Conservation (phyloP, 2,113 vertebrate genomes). For the Cryptotis parvus region DNA sequence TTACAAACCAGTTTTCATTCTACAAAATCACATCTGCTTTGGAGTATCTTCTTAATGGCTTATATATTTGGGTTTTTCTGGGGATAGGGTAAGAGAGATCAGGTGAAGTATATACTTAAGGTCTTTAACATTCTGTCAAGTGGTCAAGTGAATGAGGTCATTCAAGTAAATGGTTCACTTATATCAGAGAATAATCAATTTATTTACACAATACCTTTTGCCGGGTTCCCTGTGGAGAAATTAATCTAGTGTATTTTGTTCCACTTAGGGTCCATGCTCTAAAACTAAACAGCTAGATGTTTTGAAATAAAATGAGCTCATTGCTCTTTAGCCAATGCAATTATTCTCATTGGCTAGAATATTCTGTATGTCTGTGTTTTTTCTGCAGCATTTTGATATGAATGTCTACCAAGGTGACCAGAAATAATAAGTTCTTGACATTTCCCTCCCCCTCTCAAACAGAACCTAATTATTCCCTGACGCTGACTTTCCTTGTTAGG, state of each 20-base stretch:
- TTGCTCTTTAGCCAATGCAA: conserved; percentile 5
- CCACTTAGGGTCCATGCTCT: not conserved
- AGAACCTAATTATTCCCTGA: conserved; percentile 59
- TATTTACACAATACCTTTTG: not conserved
- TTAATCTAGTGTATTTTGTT: not conserved
- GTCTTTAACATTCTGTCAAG: not conserved
- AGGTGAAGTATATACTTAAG: not conserved
- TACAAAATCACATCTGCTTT: not conserved
- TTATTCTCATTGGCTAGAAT: conserved; percentile 39
- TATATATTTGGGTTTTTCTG: not conserved
- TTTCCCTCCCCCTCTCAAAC: conserved; percentile 39
- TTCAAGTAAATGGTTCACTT: not conserved
- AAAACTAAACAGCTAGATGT: not conserved
- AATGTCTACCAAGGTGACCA: conserved; percentile 63
- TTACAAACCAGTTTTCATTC: conserved; percentile 20
- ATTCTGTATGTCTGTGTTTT: conserved; percentile 51
- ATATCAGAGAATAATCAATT: not conserved
- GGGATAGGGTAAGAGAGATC: not conserved
- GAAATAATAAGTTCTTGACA: conserved; percentile 64
- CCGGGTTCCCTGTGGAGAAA: not conserved
- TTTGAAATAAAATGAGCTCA: not conserved
- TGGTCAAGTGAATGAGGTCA: not conserved
- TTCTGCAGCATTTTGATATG: conserved; percentile 63
- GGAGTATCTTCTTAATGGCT: conserved; percentile 4
- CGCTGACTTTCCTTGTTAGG: conserved; percentile 41